These are phyloP conservation scores for Xanthorhoe spadicearia DNA, from an alignment of 2,888 invertebrate genomes.

Conservation along the genomic window DNA sequence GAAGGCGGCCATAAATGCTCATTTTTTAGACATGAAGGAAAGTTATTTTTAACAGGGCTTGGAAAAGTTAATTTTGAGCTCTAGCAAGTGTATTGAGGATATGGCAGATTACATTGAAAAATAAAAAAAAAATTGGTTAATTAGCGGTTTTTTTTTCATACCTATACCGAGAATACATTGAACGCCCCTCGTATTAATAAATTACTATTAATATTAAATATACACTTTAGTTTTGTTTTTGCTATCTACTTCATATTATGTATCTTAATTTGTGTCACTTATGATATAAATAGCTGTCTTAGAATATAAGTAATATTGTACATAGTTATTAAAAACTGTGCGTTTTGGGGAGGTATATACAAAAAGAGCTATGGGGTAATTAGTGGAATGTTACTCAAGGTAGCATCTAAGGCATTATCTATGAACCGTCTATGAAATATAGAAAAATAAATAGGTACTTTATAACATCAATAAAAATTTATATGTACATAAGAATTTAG, in stretches of 20 bases:
- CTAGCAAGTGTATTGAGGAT: too few species aligned
- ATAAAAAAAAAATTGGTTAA: too few species aligned
- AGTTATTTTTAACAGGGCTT: too few species aligned
- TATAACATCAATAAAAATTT: constrained; percentile 74
- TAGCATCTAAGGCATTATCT: constrained; percentile 79
- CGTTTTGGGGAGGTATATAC: constrained; percentile 59
- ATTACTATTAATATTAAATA: constrained; percentile 58
- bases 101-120: too few species aligned
- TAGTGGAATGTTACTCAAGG: constrained; percentile 75
- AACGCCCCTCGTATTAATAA: too few species aligned
- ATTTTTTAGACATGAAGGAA: too few species aligned
- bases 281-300: constrained; percentile 28
- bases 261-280: constrained; percentile 51
- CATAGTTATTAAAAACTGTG: constrained; percentile 43
- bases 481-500: constrained; percentile 62
- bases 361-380: constrained; percentile 60
- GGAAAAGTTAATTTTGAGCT: too few species aligned
- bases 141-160: too few species aligned
- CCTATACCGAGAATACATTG: too few species aligned
- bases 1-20: too few species aligned
- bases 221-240: constrained; percentile 47
- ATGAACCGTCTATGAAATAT: constrained; percentile 59
- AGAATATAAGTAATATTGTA: constrained; percentile 26
- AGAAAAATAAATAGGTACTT: constrained; percentile 57
- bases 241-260: constrained; percentile 69